Evolutionary conservation across 2,888 invertebrate genomes (phyloP).

Genomic region (Rhagium mordax): DNA sequence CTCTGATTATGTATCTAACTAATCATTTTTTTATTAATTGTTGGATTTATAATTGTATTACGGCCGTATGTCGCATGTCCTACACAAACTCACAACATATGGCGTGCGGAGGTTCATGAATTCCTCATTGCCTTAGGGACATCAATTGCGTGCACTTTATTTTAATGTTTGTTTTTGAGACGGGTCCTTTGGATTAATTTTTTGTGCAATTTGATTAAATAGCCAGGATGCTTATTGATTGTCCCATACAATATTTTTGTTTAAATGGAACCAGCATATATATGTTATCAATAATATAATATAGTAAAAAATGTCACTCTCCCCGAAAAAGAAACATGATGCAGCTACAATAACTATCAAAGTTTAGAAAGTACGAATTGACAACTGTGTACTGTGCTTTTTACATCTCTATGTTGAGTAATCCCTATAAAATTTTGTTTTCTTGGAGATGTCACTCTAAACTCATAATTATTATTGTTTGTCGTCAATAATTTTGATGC

Average conservation of each 20-base stretch:
- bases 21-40: constrained; percentile 26
- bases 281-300: too few relatives aligned
- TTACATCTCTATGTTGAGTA: too few relatives aligned
- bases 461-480: too few relatives aligned
- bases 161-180: constrained; percentile 20
- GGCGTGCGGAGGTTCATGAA: constrained; percentile 34
- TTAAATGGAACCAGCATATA: too few relatives aligned
- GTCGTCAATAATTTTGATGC: too few relatives aligned
- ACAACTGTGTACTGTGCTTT: too few relatives aligned
- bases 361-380: too few relatives aligned
- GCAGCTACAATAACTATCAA: too few relatives aligned
- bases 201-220: background rate
- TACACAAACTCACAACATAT: constrained; percentile 24
- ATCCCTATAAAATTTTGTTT: too few relatives aligned
- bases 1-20: constrained; percentile 4
- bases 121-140: constrained; percentile 28
- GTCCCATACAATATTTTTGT: background rate
- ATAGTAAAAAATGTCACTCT: too few relatives aligned
- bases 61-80: constrained; percentile 33
- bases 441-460: too few relatives aligned
- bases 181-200: background rate
- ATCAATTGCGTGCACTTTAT: constrained; percentile 21
- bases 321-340: too few relatives aligned
- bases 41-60: constrained; percentile 1
- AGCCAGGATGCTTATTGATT: background rate